Evolutionary conservation across 2,113 vertebrate genomes (phyloP), one percentile per base, ranked within the genome.

Genomic region (Phodopus roborovskii): DNA sequence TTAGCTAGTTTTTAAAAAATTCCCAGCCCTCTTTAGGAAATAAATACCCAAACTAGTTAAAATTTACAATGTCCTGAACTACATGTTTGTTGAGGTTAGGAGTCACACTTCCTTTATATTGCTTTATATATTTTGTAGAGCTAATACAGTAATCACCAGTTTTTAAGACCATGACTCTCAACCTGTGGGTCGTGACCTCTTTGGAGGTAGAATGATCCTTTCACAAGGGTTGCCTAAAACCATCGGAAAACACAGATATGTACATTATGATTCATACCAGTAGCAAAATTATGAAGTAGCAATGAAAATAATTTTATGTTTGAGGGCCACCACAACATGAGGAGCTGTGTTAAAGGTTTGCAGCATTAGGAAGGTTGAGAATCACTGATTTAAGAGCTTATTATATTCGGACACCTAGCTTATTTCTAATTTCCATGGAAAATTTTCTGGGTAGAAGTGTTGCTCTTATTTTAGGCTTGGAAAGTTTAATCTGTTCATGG

Each of bases 381-480:
- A 8, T 20, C 5, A 22, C 36, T n/a, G 48, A 24, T 71, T 36
- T 26, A 71, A 93, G 11, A 42, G 1, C 22, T 36, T 22, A 7
- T 81, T 90, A 81, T 45, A 96, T 58, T 93, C 2, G 90, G 75
- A 90, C 22, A 56, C 20, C 74, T 92, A 28, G 89, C 7, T 16
- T 53, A 88, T 90, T 96, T 93, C 53, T 78, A 68, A 82, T 84
- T 90, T 83, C 89, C 62, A 84, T n/a, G 66, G 56, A 78, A 89
- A 50, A 1, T 19, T 12, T 91, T 82, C 13, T 60, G 83, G 22
- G 10, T 91, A 45, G 17, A 7, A 1, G 8, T 58, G 13, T 39
- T 88, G 58, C 15, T 5, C 24, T 8, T 48, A 56, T 48, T 88
- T 82, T 62, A 39, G 71, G 39, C n/a, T 82, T n/a, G 19, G 71